These are phyloP conservation scores for Gallinago paraguaiae DNA, from an alignment of 2,113 vertebrate genomes.

Conservation along the genomic window DNA sequence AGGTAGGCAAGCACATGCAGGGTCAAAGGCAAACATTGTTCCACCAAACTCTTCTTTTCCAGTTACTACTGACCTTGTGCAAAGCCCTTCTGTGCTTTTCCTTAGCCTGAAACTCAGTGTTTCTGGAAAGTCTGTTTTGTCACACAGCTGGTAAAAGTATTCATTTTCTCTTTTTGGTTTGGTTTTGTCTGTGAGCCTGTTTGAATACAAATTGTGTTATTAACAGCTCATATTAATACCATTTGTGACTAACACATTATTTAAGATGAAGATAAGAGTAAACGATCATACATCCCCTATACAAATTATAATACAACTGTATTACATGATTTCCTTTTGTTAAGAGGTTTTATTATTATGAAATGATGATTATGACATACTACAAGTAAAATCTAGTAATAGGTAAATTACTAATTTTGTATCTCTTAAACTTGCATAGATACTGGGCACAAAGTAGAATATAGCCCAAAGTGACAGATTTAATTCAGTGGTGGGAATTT, in stretches of 20 bases:
- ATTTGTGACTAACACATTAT: not conserved
- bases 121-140: not conserved
- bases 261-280: not conserved
- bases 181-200: not conserved
- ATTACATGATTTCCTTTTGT: not conserved
- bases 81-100: not conserved
- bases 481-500: not conserved
- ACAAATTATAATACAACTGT: not conserved
- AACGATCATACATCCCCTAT: not conserved
- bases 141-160: not conserved
- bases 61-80: not conserved
- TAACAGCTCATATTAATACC: not conserved
- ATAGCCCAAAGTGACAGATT: not conserved
- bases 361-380: not conserved
- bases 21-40: not conserved
- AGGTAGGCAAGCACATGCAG: accelerated
- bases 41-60: not conserved
- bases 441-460: not conserved
- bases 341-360: not conserved
- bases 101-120: not conserved
- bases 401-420: not conserved
- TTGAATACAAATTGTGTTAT: not conserved
- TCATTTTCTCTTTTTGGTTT: not conserved
- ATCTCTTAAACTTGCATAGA: not conserved
- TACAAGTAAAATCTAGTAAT: not conserved